Evolutionary conservation across 2,888 invertebrate genomes (phyloP).

Genomic region (Dexiosoma caninum): DNA sequence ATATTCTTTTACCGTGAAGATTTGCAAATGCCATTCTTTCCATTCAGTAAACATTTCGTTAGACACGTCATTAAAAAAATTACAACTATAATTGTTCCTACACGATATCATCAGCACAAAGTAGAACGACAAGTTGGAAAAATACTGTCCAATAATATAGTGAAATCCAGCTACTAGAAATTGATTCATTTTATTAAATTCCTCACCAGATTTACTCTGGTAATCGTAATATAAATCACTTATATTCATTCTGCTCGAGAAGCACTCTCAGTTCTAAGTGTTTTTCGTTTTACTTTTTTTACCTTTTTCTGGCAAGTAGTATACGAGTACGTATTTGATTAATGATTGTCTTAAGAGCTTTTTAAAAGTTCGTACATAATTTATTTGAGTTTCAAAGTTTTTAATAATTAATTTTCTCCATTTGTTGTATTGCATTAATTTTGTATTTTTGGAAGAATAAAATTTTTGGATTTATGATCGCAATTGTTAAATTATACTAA

Average conservation of each 20-base stretch:
- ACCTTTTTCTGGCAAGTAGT: neutral
- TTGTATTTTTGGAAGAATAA: too few relatives aligned
- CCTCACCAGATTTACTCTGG: conserved; percentile 65
- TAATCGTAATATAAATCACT: conserved; percentile 65
- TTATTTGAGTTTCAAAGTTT: conserved; percentile 19
- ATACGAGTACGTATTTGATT: too few relatives aligned
- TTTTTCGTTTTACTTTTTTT: neutral
- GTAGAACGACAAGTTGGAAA: conserved; percentile 66
- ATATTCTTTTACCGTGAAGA: conserved; percentile 64
- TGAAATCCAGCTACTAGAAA: conserved; percentile 68
- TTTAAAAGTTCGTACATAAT: conserved; percentile 1
- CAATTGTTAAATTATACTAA: too few relatives aligned
- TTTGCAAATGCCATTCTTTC: conserved; percentile 66
- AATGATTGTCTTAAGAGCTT: conserved; percentile 15
- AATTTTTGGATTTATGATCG: too few relatives aligned
- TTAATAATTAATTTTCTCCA: neutral
- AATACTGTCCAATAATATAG: conserved; percentile 67
- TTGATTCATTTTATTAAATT: conserved; percentile 66
- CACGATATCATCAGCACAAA: conserved; percentile 69
- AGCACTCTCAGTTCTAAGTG: neutral
- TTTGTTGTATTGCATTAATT: neutral
- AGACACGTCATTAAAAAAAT: conserved; percentile 70
- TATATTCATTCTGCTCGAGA: conserved; percentile 66
- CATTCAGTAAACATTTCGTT: conserved; percentile 66
- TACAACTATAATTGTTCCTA: conserved; percentile 64